Conservation (phyloP, 2,797 vertebrate species). For the Vespertilio murinus region DNA sequence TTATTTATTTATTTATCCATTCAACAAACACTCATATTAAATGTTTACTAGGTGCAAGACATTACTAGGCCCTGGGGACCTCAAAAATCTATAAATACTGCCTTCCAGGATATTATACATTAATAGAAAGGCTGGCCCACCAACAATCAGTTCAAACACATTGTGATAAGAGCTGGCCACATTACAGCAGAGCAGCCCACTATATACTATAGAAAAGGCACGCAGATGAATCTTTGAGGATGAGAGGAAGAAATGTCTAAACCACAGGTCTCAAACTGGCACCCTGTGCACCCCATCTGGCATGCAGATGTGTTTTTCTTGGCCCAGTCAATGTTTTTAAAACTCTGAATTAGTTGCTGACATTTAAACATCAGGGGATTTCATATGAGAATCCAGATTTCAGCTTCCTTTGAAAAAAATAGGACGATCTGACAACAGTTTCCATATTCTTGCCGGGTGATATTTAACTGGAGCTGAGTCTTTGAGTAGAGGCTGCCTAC, state of each 20-base stretch:
- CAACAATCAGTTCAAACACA: background rate
- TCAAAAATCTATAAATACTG: background rate
- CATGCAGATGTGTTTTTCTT: constrained; percentile 66
- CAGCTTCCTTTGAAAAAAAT: constrained; percentile 50
- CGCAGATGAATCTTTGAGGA: background rate
- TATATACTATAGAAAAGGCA: background rate
- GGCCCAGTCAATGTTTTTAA: constrained; percentile 7
- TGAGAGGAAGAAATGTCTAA: background rate
- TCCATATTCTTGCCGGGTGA: background rate
- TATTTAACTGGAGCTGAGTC: background rate
- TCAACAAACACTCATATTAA: background rate
- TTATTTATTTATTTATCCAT: background rate
- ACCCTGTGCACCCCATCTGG: constrained; percentile 52
- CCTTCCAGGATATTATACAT: background rate
- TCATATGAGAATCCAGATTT: constrained; percentile 56
- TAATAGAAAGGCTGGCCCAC: background rate
- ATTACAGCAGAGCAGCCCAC: background rate
- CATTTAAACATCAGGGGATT: constrained; percentile 58
- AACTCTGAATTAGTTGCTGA: constrained; percentile 45
- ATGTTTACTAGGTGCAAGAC: background rate
- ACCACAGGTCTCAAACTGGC: constrained; percentile 1
- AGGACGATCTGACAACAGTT: background rate
- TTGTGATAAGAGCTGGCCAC: background rate
- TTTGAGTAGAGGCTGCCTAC: background rate
- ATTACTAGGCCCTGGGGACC: background rate